Base-by-base conservation (phyloP, 1,140 invertebrate species). In the Steinernema feltiae region DNA sequence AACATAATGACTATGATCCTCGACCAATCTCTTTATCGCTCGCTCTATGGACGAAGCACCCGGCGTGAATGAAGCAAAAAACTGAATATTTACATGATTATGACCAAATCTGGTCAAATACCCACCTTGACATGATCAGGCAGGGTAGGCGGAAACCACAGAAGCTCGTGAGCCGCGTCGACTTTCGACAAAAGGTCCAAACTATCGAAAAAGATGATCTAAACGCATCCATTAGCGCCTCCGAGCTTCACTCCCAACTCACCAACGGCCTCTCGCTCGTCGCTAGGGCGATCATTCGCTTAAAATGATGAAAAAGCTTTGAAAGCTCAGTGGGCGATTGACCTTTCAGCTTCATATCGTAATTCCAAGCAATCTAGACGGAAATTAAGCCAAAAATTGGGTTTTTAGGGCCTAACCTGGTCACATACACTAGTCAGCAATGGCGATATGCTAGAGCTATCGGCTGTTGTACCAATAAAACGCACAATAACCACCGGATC, bases 161-260 rank as follows among this genome's bases (percentile, higher is more conserved):
- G 93, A 41, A 98, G 91, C 87, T 96, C 95, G 86, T 97, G 97
- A 35, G 94, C 93, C 80, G 93, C 93, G 80, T 94, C 93, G 0
- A 93, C 91, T 2, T 94, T 93, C n/a, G 94, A 97, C 27, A 98
- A 87, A 87, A 97, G 94, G 89, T 97, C 94, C 0, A 97, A 92
- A 3, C 93, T 95, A 86, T 97, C 94, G 75, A 97, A 87, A 86
- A 94, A 95, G 17, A 97, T 88, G 0, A 82, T 73, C 79, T 79
- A 31, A 78, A 76, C 74, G 7, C 21, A 74, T 7, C 3, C 80
- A 81, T 15, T 81, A 80, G 30, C 82, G 84, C 29, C 70, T 75
- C 3, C 21, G 7, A 21, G 18, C 1, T 87, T 70, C 32, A 72
- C 73, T 24, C 80, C n/a, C n/a, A n/a, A n/a, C n/a, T 73, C 41